phyloP scores from a whole-genome alignment of 2,113 vertebrate species.

The Ancistrus triradiatus region DNA sequence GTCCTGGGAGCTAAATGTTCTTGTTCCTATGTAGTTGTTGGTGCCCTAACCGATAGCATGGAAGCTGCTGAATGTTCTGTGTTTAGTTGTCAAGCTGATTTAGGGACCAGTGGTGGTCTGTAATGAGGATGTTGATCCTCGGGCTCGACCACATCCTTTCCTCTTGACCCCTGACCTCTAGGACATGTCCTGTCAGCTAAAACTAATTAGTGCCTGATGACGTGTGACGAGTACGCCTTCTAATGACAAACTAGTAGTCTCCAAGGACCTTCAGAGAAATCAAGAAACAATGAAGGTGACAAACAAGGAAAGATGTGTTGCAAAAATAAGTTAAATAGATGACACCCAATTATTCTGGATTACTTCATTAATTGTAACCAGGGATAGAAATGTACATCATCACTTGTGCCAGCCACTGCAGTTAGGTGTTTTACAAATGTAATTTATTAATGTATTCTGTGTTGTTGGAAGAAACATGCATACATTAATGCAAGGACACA shows the following conservation, averaged over 20 bases:
- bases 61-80: constrained; percentile 11
- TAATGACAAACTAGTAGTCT: constrained; percentile 52
- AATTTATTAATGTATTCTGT: too few species aligned
- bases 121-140: constrained; percentile 69
- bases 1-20: constrained; percentile 11
- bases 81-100: constrained; percentile 42
- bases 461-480: too few species aligned
- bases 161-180: constrained; percentile 68
- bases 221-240: constrained; percentile 55
- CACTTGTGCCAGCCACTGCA: too few species aligned
- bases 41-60: too few species aligned
- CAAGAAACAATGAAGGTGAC: constrained; percentile 9
- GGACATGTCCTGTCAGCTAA: constrained; percentile 63
- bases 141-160: constrained; percentile 48
- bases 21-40: too few species aligned
- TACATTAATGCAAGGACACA: too few species aligned
- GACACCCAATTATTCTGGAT: too few species aligned
- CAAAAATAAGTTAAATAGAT: background rate
- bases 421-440: too few species aligned
- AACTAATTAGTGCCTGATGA: constrained; percentile 74
- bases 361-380: background rate
- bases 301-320: constrained; percentile 7
- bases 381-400: too few species aligned
- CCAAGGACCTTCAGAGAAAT: constrained; percentile 18
- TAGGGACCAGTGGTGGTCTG: constrained; percentile 49